Evolutionary conservation across 64 coral and sea anemone genomes (phyloP).

Genomic region (Cladopsammia gracilis): DNA sequence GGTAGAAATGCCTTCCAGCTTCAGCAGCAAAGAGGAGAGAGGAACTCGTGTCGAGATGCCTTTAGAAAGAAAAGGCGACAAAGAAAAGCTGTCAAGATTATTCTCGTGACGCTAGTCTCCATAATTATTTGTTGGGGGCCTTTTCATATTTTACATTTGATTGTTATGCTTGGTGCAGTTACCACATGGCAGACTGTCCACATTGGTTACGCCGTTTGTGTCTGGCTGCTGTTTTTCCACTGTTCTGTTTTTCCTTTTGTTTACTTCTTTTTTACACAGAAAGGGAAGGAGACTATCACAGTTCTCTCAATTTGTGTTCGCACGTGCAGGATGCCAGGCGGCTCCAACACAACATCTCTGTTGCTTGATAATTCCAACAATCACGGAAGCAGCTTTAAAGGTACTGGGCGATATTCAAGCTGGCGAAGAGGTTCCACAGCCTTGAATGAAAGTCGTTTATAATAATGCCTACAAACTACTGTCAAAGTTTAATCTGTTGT

Average conservation of each 20-base stretch:
- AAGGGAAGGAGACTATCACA: conserved; percentile 12
- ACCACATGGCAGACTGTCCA: background rate
- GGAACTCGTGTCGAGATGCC: background rate
- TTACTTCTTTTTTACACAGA: conserved; percentile 27
- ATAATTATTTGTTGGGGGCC: conserved; percentile 27
- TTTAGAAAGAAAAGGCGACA: conserved; percentile 10
- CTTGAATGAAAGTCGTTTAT: conserved; percentile 7
- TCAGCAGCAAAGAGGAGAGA: background rate
- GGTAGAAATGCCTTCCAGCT: background rate
- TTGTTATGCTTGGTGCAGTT: background rate
- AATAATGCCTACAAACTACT: background rate
- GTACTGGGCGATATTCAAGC: background rate
- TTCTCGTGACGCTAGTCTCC: conserved; percentile 6
- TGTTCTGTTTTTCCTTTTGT: conserved; percentile 24
- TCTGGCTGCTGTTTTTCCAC: conserved; percentile 24
- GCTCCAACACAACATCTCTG: background rate
- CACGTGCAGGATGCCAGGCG: conserved; percentile 14
- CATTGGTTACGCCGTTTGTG: conserved; percentile 4
- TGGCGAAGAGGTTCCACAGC: conserved; percentile 20
- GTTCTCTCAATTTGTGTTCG: background rate
- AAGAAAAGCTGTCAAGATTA: conserved; percentile 37
- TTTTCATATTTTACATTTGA: background rate
- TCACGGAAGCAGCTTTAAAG: background rate
- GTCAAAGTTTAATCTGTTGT: too few species aligned
- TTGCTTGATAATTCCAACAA: conserved; percentile 20